These are phyloP conservation scores for Resseliella maxima DNA, from an alignment of 2,888 invertebrate genomes.

Conservation along the genomic window DNA sequence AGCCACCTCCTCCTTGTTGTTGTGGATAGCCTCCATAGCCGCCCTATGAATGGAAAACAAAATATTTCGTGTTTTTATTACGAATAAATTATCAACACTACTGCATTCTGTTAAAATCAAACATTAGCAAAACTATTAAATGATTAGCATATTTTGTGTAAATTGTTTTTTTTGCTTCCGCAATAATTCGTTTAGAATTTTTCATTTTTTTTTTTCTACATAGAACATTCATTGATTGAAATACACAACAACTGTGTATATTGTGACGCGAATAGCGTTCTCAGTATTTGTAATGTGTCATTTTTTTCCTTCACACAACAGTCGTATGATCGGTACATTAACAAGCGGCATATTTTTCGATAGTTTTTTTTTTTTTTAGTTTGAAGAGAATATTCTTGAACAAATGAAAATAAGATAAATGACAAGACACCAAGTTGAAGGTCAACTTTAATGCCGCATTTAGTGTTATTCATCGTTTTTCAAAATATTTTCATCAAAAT, in stretches of 20 bases:
- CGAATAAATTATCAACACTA: too few species aligned
- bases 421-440: neutral
- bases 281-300: neutral
- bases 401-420: too few species aligned
- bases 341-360: neutral
- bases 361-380: neutral
- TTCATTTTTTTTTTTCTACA: too few species aligned
- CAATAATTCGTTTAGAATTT: neutral
- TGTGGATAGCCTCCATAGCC: constrained; percentile 46
- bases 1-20: neutral
- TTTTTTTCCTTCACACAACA: neutral
- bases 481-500: neutral
- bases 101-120: too few species aligned
- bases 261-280: neutral
- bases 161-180: neutral
- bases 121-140: neutral
- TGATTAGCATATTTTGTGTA: neutral
- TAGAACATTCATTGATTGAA: neutral
- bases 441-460: neutral
- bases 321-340: neutral
- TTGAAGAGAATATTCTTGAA: too few species aligned
- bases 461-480: neutral
- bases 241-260: neutral
- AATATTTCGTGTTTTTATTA: too few species aligned
- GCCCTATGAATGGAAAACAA: neutral